Evolutionary conservation across 1,140 invertebrate genomes (phyloP).

Genomic region (Oreohelix idahoensis): DNA sequence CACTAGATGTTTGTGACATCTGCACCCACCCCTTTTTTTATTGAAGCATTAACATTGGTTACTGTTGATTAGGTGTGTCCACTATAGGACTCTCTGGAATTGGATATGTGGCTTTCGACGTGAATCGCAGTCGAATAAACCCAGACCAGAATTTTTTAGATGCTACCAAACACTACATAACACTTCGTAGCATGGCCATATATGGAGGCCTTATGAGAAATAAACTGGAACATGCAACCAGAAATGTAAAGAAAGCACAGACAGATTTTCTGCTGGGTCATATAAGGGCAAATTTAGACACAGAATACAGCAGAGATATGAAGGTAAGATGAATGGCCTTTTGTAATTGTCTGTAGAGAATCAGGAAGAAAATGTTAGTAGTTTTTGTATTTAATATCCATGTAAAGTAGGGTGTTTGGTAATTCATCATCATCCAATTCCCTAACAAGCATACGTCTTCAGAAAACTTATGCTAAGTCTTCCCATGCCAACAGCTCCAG

Average conservation of each 20-base stretch:
- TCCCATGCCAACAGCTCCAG: too few species aligned
- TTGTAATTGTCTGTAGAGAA: neutral
- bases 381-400: too few species aligned
- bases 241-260: conserved; percentile 57
- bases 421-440: too few species aligned
- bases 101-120: conserved; percentile 24
- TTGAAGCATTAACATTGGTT: neutral
- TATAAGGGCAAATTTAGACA: conserved; percentile 58
- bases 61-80: conserved; percentile 6
- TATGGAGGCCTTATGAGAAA: conserved; percentile 28
- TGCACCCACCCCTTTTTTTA: too few species aligned
- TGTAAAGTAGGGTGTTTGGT: too few species aligned
- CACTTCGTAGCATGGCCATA: conserved; percentile 4
- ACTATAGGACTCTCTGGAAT: neutral
- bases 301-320: conserved; percentile 62
- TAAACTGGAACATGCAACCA: conserved; percentile 54
- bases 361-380: too few species aligned
- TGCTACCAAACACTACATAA: conserved; percentile 29
- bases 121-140: conserved; percentile 17
- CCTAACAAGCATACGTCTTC: too few species aligned
- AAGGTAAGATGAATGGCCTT: neutral
- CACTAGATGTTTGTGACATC: too few species aligned
- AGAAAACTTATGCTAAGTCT: too few species aligned
- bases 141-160: conserved; percentile 26
- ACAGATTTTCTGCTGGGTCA: conserved; percentile 56